Evolutionary conservation across 2,113 vertebrate species (phyloP).

Genomic region (Cricetomys ansorgei): DNA sequence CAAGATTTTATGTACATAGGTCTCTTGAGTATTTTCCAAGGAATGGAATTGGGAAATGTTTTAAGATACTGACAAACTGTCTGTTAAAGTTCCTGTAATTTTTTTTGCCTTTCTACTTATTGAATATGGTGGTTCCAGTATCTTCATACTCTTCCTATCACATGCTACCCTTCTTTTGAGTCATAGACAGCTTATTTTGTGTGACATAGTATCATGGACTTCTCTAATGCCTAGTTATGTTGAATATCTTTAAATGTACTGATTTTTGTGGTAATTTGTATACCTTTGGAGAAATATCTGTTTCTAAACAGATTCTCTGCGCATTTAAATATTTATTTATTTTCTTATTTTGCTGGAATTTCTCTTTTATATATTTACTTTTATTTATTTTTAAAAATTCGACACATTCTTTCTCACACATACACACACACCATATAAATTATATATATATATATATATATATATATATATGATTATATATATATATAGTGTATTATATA

Average conservation of each 20-base stretch:
- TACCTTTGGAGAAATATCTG: conserved; percentile 30
- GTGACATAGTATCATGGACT: background rate
- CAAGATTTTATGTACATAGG: background rate
- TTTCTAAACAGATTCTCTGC: background rate
- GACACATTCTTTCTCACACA: no score
- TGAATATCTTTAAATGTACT: background rate
- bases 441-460: no score
- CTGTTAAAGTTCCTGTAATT: background rate
- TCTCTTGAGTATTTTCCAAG: background rate
- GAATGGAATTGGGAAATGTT: background rate
- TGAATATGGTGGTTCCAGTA: background rate
- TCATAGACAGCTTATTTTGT: background rate
- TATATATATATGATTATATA: no score
- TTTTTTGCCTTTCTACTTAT: background rate
- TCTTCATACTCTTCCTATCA: background rate
- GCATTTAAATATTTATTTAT: background rate
- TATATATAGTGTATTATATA: no score
- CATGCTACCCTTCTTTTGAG: background rate
- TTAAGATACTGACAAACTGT: background rate
- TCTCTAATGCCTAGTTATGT: background rate
- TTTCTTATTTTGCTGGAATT: background rate
- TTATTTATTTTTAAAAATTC: background rate
- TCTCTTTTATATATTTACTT: background rate
- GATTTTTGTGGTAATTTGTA: background rate
- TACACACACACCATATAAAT: no score